Evolutionary conservation across 2,888 invertebrate species (phyloP).

Genomic region (Caenorhabditis japonica): DNA sequence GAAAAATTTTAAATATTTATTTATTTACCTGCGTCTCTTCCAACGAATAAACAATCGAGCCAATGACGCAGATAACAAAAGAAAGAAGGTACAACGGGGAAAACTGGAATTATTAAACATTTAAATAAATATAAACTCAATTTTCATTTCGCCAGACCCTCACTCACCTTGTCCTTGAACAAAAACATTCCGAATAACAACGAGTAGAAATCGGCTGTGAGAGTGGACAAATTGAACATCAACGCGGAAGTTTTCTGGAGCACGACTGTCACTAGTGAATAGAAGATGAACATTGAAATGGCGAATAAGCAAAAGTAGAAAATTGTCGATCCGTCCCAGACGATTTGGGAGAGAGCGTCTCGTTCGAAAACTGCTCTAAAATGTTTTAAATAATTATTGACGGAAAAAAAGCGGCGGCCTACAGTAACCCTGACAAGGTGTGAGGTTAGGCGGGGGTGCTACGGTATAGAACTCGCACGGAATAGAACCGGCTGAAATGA

Average conservation of each 20-base stretch:
- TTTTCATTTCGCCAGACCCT: background rate
- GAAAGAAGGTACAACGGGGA: slow-evolving; percentile 87
- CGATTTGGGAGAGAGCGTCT: slow-evolving; percentile 83
- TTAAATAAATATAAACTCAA: background rate
- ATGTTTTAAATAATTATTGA: slow-evolving; percentile 77
- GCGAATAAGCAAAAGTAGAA: slow-evolving; percentile 80
- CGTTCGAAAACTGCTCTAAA: slow-evolving; percentile 82
- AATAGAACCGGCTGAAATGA: no score
- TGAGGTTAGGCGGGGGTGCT: no score
- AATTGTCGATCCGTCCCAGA: slow-evolving; percentile 80
- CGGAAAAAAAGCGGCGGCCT: no score
- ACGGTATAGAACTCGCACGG: no score
- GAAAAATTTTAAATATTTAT: no score
- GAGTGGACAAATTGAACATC: slow-evolving; percentile 86
- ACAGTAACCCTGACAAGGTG: no score
- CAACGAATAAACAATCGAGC: slow-evolving; percentile 78
- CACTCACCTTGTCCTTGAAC: slow-evolving; percentile 85
- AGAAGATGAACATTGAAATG: slow-evolving; percentile 82
- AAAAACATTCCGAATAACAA: slow-evolving; percentile 86
- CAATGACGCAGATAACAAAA: slow-evolving; percentile 85
- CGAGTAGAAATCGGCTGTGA: slow-evolving; percentile 89
- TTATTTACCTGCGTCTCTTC: slow-evolving; percentile 61
- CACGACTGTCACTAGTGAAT: slow-evolving; percentile 85
- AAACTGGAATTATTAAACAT: slow-evolving; percentile 82
- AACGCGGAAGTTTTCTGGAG: slow-evolving; percentile 84